These are phyloP conservation scores for Bathynomus jamesi DNA, from an alignment of 1,140 invertebrate species.

Conservation along the genomic window DNA sequence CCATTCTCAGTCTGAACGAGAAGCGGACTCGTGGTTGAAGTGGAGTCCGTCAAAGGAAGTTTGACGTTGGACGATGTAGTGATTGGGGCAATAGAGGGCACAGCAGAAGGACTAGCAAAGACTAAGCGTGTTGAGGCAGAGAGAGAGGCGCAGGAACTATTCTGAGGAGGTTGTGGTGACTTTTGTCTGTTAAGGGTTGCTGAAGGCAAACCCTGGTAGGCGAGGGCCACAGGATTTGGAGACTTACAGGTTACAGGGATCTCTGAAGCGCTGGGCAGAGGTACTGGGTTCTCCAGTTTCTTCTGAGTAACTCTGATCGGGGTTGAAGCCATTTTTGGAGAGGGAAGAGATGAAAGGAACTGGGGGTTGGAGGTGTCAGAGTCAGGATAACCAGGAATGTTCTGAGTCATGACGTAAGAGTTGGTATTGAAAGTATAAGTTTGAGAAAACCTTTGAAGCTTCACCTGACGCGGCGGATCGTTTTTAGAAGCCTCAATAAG, in stretches of 20 bases:
- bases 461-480: slow-evolving; percentile 29
- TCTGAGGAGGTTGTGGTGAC: not conserved
- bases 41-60: slow-evolving; percentile 1
- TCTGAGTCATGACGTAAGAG: slow-evolving; percentile 29
- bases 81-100: slow-evolving; percentile 27
- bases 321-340: slow-evolving; percentile 13
- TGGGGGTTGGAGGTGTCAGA: slow-evolving; percentile 11
- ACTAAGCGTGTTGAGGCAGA: slow-evolving; percentile 27
- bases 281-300: slow-evolving; percentile 14
- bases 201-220: slow-evolving; percentile 25
- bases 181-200: slow-evolving; percentile 11
- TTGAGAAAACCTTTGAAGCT: slow-evolving; percentile 32
- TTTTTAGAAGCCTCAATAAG: slow-evolving; percentile 30
- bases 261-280: slow-evolving; percentile 4
- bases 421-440: slow-evolving; percentile 34
- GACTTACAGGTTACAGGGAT: not conserved
- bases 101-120: slow-evolving; percentile 26
- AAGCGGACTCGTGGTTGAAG: slow-evolving; percentile 13
- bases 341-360: not conserved
- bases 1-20: not conserved
- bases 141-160: slow-evolving; percentile 7
- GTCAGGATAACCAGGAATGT: slow-evolving; percentile 32
- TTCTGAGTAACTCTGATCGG: slow-evolving; percentile 18
- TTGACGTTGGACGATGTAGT: slow-evolving; percentile 7
- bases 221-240: slow-evolving; percentile 30